phyloP scores from a whole-genome alignment of 1,140 invertebrate species.

The Hylaeus anthracinus region DNA sequence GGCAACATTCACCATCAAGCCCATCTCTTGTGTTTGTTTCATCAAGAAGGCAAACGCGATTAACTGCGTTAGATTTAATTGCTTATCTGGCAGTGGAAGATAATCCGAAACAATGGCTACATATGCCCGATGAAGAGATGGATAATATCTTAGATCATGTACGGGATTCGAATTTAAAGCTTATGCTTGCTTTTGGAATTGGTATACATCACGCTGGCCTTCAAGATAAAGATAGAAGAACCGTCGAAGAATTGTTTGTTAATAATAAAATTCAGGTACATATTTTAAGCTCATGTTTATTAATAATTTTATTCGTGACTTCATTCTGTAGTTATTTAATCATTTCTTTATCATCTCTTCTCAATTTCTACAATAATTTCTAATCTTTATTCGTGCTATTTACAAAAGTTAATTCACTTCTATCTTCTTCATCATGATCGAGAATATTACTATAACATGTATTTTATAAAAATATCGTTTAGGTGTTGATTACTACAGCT shows the following conservation, averaged over 20 bases:
- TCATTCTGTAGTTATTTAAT: neutral
- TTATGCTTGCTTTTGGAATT: conserved; percentile 98
- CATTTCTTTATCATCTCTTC: conserved; percentile 36
- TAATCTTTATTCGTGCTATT: too few species aligned
- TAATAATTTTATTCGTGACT: neutral
- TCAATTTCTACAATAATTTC: too few species aligned
- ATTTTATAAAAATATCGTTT: conserved; percentile 11
- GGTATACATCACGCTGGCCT: conserved; percentile 99
- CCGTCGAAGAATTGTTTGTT: conserved; percentile 97
- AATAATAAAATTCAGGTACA: conserved; percentile 97
- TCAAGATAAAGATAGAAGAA: conserved; percentile 94
- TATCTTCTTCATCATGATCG: neutral
- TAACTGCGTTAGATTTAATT: conserved; percentile 98
- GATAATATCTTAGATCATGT: conserved; percentile 88
- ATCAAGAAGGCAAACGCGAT: conserved; percentile 96
- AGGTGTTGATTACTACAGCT: conserved; percentile 97
- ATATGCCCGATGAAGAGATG: conserved; percentile 93
- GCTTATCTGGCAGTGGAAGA: conserved; percentile 95
- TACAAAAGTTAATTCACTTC: too few species aligned
- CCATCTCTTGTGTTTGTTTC: conserved; percentile 98
- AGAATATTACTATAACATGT: neutral
- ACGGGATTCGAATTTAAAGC: conserved; percentile 94
- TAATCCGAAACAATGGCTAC: conserved; percentile 97
- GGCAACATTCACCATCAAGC: conserved; percentile 93
- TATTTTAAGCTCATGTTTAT: conserved; percentile 63